Base-by-base conservation (phyloP, 2,113 vertebrate species). In the Gopherus evgoodei region DNA sequence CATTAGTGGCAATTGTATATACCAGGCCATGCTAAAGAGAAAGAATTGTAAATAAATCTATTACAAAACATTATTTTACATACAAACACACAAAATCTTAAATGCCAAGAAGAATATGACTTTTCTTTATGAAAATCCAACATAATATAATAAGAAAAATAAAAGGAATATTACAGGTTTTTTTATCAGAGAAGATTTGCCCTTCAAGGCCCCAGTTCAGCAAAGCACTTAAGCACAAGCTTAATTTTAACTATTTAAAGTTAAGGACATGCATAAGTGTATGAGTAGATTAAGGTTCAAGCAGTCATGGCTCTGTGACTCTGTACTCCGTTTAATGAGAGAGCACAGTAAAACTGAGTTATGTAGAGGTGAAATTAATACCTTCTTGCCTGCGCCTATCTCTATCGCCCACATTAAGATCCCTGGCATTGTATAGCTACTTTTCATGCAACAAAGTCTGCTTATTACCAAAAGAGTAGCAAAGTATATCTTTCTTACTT, bases 121-220 rank as follows among this genome's bases (percentile, higher is more conserved):
- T 92, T 72, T 19, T n/a, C 7, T 72, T 96, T 6, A 84, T 86
- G 54, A 52, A 97, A 94, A 95, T 83, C 31, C 65, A 81, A 96
- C 35, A 35, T 27, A 53, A 57, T 62, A 31, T 92, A 57, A 50
- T 54, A 92, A 79, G 12, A 47, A 95, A 84, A 10, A 69, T 3
- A 59, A 92, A n/a, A n/a, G 21, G 82, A 44, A 22, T 25, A 42
- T 38, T n/a, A 82, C 83, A 72, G 7, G 42, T 52, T 50, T 75
- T 91, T 12, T 8, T 91, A 91, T 81, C 38, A 50, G 35, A 86
- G 89, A 90, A 54, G 42, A 52, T 9, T 76, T 42, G 38, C 24
- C 35, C 7, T 76, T 86, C 3, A 5, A 94, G 81, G 57, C 17
- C 8, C 49, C 22, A 9, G 79, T 84, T 76, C 81, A 92, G 50